phyloP scores from a whole-genome alignment of 2,888 invertebrate genomes.

The Epirrhoe tristata region DNA sequence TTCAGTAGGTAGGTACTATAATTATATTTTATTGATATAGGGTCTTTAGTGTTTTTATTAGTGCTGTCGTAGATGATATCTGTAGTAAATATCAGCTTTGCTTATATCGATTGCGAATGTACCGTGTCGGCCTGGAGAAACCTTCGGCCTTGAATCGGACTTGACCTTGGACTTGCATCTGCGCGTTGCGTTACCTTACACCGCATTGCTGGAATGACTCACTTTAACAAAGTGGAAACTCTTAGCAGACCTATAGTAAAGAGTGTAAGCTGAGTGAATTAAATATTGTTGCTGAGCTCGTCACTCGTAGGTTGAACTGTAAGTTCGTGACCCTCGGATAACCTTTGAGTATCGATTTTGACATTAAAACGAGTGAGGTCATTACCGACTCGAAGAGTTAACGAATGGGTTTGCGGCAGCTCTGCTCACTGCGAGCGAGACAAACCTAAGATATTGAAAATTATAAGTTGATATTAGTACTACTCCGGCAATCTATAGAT shows the following conservation, averaged over 20 bases:
- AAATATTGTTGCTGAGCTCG: not conserved
- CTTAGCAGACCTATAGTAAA: not conserved
- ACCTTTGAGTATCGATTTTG: not conserved
- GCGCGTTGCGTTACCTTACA: slow-evolving; percentile 32
- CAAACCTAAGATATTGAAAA: too few species aligned
- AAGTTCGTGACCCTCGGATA: slow-evolving; percentile 4
- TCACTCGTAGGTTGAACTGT: not conserved
- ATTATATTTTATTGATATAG: not conserved
- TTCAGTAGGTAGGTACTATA: too few species aligned
- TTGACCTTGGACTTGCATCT: slow-evolving; percentile 28
- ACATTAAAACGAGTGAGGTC: not conserved
- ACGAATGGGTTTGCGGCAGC: too few species aligned
- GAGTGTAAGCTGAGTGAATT: not conserved
- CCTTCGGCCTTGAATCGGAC: slow-evolving; percentile 23
- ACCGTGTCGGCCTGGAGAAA: not conserved
- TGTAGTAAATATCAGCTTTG: not conserved
- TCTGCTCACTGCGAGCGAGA: too few species aligned
- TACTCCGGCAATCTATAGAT: too few species aligned
- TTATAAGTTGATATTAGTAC: too few species aligned
- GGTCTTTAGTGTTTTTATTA: not conserved
- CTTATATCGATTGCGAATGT: slow-evolving; percentile 20
- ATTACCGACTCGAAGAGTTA: too few species aligned
- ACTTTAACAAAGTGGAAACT: not conserved
- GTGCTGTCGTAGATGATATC: not conserved
- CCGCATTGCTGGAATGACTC: slow-evolving; percentile 5